Evolutionary conservation across 2,797 vertebrate species (phyloP), one percentile per base, ranked within the genome.

Genomic region (Tenualosa ilisha): DNA sequence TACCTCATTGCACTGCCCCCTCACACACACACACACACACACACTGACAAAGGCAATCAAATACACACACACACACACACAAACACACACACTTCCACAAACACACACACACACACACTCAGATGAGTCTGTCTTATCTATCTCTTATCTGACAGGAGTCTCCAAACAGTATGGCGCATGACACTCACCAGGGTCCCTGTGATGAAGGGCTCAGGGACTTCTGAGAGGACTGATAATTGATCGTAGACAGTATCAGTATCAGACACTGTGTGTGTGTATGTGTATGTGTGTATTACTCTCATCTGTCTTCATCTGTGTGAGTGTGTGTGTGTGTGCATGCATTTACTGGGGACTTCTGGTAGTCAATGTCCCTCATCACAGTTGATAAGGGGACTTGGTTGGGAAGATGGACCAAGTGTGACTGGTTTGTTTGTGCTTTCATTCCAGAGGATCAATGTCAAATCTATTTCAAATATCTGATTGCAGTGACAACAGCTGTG

Each of bases 261-360:
- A 68, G 65, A 65, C 61, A 24, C 0, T 65, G 20, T n/a, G 61
- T 26, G 61, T 65, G 24, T 50, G 49, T 50, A 1, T 26, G 61
- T 65, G 65, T 72, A 9, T 72, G 65, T 43, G 68, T 20, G 3
- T 43, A 37, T 7, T n/a, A 20, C 15, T 56, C 15, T 56, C n/a
- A 22, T 61, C 5, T 61, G 56, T 61, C 3, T 61, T 0, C 6
- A 7, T 75, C 13, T 43, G 68, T 43, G 15, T 75, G 68, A 20
- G 68, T 75, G 37, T 75, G 68, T 75, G 68, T 75, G 68, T 43
- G 68, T 75, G 37, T 75, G 37, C n/a, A 63, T 3, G 9, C 53
- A 54, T 54, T 54, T 54, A 54, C 13, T 54, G 15, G 53, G 53
- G 53, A 54, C 53, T 17, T 15, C 53, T 37, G 17, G 20, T 40